These are phyloP conservation scores for Petromus typicus DNA, from an alignment of 2,113 vertebrate species.

Conservation along the genomic window DNA sequence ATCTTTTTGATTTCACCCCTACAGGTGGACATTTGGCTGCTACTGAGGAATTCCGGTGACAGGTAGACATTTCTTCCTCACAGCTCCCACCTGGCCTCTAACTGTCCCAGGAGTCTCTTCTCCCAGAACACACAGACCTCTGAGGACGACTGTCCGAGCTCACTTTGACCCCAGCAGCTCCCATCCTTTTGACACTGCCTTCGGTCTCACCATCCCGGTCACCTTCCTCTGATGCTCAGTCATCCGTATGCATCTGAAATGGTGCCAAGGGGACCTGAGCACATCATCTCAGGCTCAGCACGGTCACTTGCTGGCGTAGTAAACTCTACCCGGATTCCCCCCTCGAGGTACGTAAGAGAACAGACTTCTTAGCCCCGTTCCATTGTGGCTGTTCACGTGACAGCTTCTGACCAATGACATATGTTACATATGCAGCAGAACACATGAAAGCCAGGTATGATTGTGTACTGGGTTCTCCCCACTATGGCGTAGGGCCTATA, in stretches of 20 bases:
- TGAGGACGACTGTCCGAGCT: not conserved
- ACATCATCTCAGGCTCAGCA: rapidly evolving
- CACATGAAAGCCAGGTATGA: not conserved
- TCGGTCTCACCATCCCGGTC: not conserved
- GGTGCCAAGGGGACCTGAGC: rapidly evolving
- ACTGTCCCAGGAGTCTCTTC: too few relatives aligned
- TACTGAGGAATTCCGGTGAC: not conserved
- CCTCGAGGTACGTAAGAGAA: not conserved
- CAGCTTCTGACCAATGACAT: not conserved
- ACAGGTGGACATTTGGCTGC: not conserved
- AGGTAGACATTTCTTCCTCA: not conserved
- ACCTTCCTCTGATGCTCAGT: not conserved
- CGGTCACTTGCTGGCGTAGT: not conserved
- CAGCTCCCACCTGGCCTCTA: too few relatives aligned
- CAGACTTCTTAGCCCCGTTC: not conserved
- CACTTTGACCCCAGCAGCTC: not conserved
- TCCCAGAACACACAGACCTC: not conserved
- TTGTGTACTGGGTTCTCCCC: not conserved
- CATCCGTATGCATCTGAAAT: not conserved
- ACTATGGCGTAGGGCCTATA: not conserved
- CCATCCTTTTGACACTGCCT: not conserved
- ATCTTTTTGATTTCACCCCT: not conserved
- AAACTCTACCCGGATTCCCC: rapidly evolving
- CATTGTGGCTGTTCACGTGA: rapidly evolving
- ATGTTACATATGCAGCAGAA: not conserved